Evolutionary conservation across 2,888 invertebrate species (phyloP), one percentile per base, ranked within the genome.

Genomic region (Polyploca ridens): DNA sequence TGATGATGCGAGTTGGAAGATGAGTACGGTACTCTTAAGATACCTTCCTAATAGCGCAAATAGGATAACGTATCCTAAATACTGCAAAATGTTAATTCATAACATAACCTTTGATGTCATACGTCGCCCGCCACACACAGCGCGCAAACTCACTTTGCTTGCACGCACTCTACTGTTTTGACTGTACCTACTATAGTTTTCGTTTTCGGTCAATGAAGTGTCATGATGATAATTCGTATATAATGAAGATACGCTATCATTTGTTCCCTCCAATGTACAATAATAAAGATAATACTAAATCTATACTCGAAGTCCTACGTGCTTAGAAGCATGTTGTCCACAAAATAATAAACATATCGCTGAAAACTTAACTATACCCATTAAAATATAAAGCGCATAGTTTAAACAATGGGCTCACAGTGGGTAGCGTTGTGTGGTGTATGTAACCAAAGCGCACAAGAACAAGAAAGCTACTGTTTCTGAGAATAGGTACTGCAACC

Each of bases 381-480:
- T 69, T 78, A 74, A 78, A n/a, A 7, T 46, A 46, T 46, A 46
- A 72, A 72, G 72, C 72, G 72, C 68, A 65, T 58, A 46, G 77
- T 41, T 41, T 3, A 27, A 89, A 90, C 90, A 90, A 90, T 88
- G 78, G 79, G 46, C 73, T 69, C 83, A 83, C 85, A 77, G 76
- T 86, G 78, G 71, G 70, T 64, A 68, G 72, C 70, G 70, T 68
- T 66, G 71, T 46, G 46, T 46, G 5, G n/a, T n/a, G 19, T 11
- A 38, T 72, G 69, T 71, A 72, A 70, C 73, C 70, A 69, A 69
- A 67, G 67, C 71, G 77, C 6, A 83, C 46, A 41, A 38, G 38
- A 38, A 90, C 88, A 91, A 89, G 83, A 81, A 84, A 82, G 83
- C 90, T 83, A 86, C 89, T 90, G 90, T 91, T 90, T 89, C 89